phyloP scores from a whole-genome alignment of 2,888 invertebrate genomes.

The Vesta saturnalis region DNA sequence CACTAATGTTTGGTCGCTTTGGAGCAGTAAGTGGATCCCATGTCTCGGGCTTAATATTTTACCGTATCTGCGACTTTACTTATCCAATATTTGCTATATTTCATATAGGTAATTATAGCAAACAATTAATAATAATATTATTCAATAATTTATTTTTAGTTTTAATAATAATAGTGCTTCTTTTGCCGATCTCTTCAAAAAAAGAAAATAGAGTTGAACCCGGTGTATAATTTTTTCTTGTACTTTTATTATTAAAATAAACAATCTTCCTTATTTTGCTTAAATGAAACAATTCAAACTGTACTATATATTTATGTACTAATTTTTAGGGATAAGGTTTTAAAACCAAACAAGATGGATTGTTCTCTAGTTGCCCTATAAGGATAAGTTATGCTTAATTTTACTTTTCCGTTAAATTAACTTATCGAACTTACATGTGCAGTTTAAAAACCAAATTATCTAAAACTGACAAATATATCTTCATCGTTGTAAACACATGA shows the following conservation, averaged over 20 bases:
- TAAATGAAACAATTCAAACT: constrained; percentile 80
- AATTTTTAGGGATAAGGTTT: constrained; percentile 91
- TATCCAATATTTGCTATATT: constrained; percentile 58
- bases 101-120: constrained; percentile 55
- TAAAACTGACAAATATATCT: too few species aligned
- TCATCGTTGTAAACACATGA: too few species aligned
- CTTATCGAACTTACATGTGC: too few species aligned
- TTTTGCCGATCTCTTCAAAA: constrained; percentile 40
- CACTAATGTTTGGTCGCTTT: constrained; percentile 64
- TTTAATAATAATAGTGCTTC: constrained; percentile 46
- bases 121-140: not conserved
- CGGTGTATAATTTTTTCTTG: not conserved
- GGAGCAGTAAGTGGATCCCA: constrained; percentile 65
- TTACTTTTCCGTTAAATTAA: too few species aligned
- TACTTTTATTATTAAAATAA: not conserved
- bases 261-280: not conserved
- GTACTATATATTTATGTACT: constrained; percentile 85
- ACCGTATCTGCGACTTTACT: constrained; percentile 61
- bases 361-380: constrained; percentile 97
- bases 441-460: too few species aligned
- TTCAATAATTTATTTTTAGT: constrained; percentile 45
- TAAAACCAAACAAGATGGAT: constrained; percentile 91
- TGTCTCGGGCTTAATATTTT: constrained; percentile 61
- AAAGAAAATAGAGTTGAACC: not conserved
- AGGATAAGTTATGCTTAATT: constrained; percentile 92